Conservation (phyloP, 2,113 vertebrate species). For the Varanus komodoensis region DNA sequence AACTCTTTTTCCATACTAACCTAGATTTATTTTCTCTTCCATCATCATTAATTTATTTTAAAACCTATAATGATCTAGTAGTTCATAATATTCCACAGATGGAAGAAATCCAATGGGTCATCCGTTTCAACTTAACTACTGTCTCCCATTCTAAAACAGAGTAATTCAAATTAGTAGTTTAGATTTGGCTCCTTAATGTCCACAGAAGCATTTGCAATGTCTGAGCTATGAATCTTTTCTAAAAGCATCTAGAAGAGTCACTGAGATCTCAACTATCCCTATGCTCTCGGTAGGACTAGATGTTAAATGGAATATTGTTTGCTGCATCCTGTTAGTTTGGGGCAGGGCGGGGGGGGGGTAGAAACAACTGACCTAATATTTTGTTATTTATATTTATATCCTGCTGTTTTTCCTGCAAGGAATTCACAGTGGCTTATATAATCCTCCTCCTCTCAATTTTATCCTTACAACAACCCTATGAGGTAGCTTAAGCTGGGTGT, state of each 20-base stretch:
- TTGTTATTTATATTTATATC: no score
- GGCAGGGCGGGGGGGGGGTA: neutral
- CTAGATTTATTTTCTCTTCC: constrained; percentile 20
- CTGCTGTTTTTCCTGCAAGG: no score
- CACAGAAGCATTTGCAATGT: neutral
- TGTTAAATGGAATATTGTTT: neutral
- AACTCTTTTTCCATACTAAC: constrained; percentile 8
- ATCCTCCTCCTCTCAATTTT: no score
- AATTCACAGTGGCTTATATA: no score
- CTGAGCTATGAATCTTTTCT: neutral
- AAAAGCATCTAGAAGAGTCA: neutral
- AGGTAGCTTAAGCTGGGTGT: no score
- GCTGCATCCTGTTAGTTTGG: neutral
- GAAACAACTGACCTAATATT: neutral
- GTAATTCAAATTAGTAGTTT: neutral
- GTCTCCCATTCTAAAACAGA: neutral
- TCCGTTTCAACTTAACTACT: neutral
- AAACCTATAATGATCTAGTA: neutral
- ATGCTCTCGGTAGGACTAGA: neutral
- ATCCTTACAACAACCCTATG: no score
- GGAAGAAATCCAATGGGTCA: constrained; percentile 6
- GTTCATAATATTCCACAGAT: constrained; percentile 45
- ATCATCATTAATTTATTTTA: constrained; percentile 11
- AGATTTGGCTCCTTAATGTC: neutral
- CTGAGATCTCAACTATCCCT: neutral